Base-by-base conservation (phyloP, 2,888 invertebrate species). In the Loripinus fragilis region DNA sequence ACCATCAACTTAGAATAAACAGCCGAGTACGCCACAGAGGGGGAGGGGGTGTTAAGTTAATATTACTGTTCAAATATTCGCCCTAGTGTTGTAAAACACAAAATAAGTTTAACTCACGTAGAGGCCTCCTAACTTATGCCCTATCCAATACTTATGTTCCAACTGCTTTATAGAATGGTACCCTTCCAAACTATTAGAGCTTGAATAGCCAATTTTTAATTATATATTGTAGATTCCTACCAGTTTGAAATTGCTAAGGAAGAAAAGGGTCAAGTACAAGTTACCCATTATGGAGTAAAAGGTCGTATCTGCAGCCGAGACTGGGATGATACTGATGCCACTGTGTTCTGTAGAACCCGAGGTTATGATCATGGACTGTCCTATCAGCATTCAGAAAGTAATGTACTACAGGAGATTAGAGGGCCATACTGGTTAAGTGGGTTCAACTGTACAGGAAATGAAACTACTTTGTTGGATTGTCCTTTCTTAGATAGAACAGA, bases 271-370 rank as follows among this genome's bases (percentile, higher is more conserved):
- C 86, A 86, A 72, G 73, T 90, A 33, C 72, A 75, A 25, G 90
- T 90, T 8, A 83, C 76, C 0, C 93, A 45, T 92, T 92, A 38
- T 91, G 90, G 89, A 3, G 83, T 88, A n/a, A 81, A 78, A 28
- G 90, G 90, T 64, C 95, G 90, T 95, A 95, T 91, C 33, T 91
- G 91, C 76, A 81, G 87, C 38, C 66, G 66, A 3, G 83, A 85
- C 42, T 91, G 90, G 90, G 86, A 83, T 28, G 90, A 90, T 73
- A 71, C 67, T 2, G 91, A 90, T 30, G 91, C 91, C 0, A 69
- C 64, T 0, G 90, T 92, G 0, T 81, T 88, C 55, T 92, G 92
- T 79, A 78, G 81, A 45, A 77, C 75, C 7, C 71, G 83, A 17
- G 86, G 86, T 17, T 90, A 83, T 73, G 65, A 68, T 17, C 74